A percentile compares a stretch with the other conserved stretches of the same genome.
These are phyloP conservation scores for Coendou prehensilis DNA, from an alignment of 2,797 vertebrate species.

Conservation along the genomic window DNA sequence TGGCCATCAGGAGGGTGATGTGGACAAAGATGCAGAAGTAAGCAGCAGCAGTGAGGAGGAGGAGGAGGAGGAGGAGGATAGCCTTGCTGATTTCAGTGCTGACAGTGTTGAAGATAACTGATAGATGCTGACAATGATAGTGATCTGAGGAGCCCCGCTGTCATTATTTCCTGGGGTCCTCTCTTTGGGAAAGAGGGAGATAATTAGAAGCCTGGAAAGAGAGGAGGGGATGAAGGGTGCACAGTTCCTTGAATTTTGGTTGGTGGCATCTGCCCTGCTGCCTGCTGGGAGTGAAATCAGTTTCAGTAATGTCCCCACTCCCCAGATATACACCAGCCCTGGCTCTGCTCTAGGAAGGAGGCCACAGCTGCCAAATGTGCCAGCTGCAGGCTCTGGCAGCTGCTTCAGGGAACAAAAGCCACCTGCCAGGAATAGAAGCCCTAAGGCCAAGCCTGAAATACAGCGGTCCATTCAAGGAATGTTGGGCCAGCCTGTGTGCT, in stretches of 20 bases:
- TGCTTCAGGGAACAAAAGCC: not conserved
- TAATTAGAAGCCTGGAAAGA: not conserved
- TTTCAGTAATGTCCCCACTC: not conserved
- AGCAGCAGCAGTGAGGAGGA: no score
- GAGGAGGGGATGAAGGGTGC: rapidly evolving
- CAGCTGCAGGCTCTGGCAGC: not conserved
- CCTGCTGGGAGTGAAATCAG: not conserved
- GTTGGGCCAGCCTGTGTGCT: not conserved
- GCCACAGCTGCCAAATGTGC: not conserved
- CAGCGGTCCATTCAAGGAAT: not conserved
- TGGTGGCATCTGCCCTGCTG: not conserved
- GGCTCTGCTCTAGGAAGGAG: not conserved
- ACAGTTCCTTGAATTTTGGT: not conserved
- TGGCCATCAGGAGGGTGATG: rapidly evolving
- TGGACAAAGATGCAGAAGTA: no score
- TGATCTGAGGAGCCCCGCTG: not conserved
- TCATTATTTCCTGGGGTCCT: not conserved
- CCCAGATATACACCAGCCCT: conserved; percentile 28
- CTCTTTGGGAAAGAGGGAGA: not conserved
- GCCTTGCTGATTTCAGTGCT: not conserved
- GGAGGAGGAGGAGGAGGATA: rapidly evolving
- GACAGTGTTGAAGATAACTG: rapidly evolving
- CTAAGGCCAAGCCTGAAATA: no score
- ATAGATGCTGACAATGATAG: rapidly evolving
- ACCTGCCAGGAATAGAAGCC: not conserved